phyloP scores from a whole-genome alignment of 2,113 vertebrate species.

The Pyxicephalus adspersus region DNA sequence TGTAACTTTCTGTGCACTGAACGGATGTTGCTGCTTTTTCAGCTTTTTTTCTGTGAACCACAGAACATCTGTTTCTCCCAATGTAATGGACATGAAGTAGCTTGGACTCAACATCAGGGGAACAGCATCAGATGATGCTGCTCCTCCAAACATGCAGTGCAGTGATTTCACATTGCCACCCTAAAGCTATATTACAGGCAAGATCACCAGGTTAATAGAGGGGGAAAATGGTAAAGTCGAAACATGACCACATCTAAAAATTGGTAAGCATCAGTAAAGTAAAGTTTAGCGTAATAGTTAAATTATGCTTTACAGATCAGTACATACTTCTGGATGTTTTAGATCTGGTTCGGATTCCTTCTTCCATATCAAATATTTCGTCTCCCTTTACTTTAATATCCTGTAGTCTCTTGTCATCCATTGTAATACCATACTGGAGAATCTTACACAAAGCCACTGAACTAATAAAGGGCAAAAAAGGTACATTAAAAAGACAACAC shows the following conservation, averaged over 20 bases:
- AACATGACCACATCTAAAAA: neutral
- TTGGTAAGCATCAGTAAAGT: neutral
- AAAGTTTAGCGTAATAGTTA: no score
- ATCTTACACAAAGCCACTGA: conserved; percentile 95
- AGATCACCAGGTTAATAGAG: neutral
- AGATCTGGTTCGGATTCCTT: conserved; percentile 92
- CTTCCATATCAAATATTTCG: conserved; percentile 87
- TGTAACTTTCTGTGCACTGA: no score
- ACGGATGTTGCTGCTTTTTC: no score
- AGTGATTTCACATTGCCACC: no score
- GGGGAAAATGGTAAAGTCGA: neutral
- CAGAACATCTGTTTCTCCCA: no score
- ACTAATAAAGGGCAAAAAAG: conserved; percentile 68
- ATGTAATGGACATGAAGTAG: no score
- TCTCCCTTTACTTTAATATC: conserved; percentile 96
- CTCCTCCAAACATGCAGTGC: no score
- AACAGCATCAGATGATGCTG: no score
- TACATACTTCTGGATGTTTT: conserved; percentile 91
- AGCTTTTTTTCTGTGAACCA: no score
- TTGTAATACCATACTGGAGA: conserved; percentile 92
- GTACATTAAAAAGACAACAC: no score
- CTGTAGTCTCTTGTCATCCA: conserved; percentile 92
- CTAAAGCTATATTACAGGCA: neutral
- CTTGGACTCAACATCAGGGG: no score
- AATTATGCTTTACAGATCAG: neutral